Percentiles rank a stretch among this genome's conserved stretches.
Conservation (phyloP, 2,888 invertebrate species). For the Lapara coniferarum region DNA sequence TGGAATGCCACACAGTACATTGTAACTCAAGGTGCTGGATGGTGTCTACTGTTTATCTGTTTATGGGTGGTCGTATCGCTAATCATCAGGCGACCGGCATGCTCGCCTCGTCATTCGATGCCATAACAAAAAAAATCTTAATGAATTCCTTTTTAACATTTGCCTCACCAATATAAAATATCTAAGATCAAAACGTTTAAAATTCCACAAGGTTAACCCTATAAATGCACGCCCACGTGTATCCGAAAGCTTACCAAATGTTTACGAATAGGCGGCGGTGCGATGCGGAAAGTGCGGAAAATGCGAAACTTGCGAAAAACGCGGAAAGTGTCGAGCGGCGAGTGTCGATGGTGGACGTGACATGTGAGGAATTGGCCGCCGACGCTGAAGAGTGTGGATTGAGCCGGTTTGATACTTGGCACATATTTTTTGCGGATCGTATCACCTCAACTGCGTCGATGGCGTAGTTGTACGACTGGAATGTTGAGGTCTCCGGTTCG, state of each 20-base stretch:
- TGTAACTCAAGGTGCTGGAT: no score
- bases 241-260: slow-evolving; percentile 23
- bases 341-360: slow-evolving; percentile 49
- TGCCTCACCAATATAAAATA: not conserved
- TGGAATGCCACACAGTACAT: no score
- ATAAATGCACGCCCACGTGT: slow-evolving; percentile 24
- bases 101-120: no score
- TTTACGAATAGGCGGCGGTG: slow-evolving; percentile 25
- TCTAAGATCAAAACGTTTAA: not conserved
- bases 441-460: not conserved
- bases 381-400: not conserved
- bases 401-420: slow-evolving; percentile 24
- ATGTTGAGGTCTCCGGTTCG: no score
- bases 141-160: no score
- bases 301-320: slow-evolving; percentile 27
- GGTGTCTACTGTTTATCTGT: no score
- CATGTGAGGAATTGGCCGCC: slow-evolving; percentile 42
- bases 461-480: no score
- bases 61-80: no score
- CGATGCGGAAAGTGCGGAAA: slow-evolving; percentile 26
- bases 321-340: slow-evolving; percentile 30
- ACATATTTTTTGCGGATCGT: not conserved
- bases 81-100: no score
- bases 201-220: slow-evolving; percentile 7
- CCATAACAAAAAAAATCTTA: no score